Evolutionary conservation across 1,140 invertebrate species (phyloP).

Genomic region (Papilio xuthus): DNA sequence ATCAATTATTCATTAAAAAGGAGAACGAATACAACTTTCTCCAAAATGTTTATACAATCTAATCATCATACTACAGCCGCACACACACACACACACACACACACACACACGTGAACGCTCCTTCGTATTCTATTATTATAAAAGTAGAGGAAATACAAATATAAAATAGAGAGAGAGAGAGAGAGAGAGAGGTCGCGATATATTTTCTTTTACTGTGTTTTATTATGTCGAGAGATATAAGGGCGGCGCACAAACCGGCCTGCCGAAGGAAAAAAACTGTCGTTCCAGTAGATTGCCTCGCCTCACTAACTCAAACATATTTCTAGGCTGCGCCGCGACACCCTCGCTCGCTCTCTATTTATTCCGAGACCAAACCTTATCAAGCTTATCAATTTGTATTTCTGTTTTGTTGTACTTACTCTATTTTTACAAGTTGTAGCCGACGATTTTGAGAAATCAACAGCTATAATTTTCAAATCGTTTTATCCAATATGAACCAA

Average conservation of each 20-base stretch:
- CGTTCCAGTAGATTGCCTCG: conserved; percentile 33
- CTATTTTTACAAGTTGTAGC: too few species aligned
- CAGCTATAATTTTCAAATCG: too few species aligned
- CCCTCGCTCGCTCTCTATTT: neutral
- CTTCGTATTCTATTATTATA: neutral
- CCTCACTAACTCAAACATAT: conserved; percentile 32
- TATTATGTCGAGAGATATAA: conserved; percentile 28
- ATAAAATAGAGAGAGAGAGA: conserved; percentile 19
- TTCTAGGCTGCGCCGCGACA: neutral
- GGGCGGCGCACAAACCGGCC: conserved; percentile 2
- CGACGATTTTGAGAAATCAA: too few species aligned
- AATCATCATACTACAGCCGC: neutral
- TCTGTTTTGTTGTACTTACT: too few species aligned
- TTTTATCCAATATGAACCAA: too few species aligned
- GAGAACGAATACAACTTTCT: neutral
- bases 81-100: too few species aligned
- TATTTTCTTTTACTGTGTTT: conserved; percentile 29
- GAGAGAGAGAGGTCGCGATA: conserved; percentile 18
- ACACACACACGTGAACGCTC: neutral
- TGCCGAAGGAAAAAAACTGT: conserved; percentile 27
- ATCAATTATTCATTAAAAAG: neutral
- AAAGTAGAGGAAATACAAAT: conserved; percentile 13
- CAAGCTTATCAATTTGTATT: neutral
- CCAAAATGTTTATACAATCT: neutral
- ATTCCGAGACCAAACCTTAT: neutral